Percentiles rank a stretch among this genome's conserved stretches.
phyloP scores from a whole-genome alignment of 2,888 invertebrate genomes.

The Galerucella nymphaeae region DNA sequence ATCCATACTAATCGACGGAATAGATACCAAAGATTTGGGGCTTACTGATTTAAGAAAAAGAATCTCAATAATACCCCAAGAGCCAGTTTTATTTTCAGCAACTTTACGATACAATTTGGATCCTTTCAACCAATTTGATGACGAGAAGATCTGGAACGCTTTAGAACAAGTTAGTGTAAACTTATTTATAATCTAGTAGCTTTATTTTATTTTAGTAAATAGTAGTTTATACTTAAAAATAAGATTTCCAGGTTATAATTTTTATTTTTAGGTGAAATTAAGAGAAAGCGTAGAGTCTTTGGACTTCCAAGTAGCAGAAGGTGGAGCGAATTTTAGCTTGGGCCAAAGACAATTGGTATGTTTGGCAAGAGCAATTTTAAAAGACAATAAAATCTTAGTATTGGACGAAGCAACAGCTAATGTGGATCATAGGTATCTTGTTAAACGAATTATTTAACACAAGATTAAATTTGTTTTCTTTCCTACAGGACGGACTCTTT shows the following conservation, averaged over 20 bases:
- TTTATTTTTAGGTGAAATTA: conserved; percentile 67
- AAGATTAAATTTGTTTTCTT: no score
- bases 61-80: conserved; percentile 94
- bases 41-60: conserved; percentile 81
- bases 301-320: conserved; percentile 75
- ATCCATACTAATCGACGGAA: conserved; percentile 78
- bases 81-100: conserved; percentile 87
- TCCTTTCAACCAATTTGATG: conserved; percentile 81
- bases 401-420: conserved; percentile 93
- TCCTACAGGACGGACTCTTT: conserved; percentile 53
- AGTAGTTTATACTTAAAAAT: no score
- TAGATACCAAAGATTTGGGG: conserved; percentile 77
- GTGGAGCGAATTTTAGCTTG: conserved; percentile 85
- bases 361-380: conserved; percentile 84
- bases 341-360: conserved; percentile 91
- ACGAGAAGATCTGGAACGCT: conserved; percentile 81
- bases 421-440: conserved; percentile 80
- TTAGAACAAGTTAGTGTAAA: conserved; percentile 70
- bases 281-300: conserved; percentile 75
- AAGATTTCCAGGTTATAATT: no score
- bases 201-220: no score
- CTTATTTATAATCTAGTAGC: no score
- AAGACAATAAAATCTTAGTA: conserved; percentile 82
- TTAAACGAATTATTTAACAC: no score
- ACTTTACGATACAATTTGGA: conserved; percentile 86